Conservation (phyloP, 2,797 vertebrate species). For the Sardinella longiceps region DNA sequence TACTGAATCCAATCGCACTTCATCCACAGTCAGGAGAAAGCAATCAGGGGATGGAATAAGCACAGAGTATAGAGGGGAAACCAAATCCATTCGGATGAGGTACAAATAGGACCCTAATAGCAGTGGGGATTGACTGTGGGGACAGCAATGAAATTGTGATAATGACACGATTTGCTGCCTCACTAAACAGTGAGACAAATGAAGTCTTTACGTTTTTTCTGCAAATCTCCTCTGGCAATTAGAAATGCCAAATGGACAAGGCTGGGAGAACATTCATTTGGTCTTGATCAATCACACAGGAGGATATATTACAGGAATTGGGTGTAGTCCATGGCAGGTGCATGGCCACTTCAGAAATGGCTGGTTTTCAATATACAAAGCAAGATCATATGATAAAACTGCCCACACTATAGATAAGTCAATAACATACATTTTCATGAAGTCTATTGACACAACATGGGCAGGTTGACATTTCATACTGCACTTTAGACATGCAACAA, state of each 20-base stretch:
- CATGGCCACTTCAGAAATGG: no score
- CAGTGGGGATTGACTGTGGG: conserved; percentile 41
- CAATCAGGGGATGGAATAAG: conserved; percentile 32
- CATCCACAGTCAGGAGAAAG: conserved; percentile 2
- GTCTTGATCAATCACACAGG: background rate
- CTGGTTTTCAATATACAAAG: background rate
- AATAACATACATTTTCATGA: no score
- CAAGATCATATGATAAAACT: background rate
- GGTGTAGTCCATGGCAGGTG: background rate
- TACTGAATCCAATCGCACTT: background rate
- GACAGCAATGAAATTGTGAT: conserved; percentile 48
- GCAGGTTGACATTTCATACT: no score
- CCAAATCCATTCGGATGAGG: conserved; percentile 45
- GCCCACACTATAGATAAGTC: background rate
- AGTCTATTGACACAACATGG: no score
- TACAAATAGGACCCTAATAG: conserved; percentile 42
- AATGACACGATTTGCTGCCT: conserved; percentile 45
- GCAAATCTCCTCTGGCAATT: conserved; percentile 29
- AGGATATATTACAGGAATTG: background rate
- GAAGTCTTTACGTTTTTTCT: conserved; percentile 37
- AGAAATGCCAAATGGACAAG: conserved; percentile 33
- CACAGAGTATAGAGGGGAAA: conserved; percentile 14
- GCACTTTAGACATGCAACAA: no score
- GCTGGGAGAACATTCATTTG: conserved; percentile 17
- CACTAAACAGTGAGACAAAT: conserved; percentile 37